These are phyloP conservation scores for Aleiodes sp. DNA, from an alignment of 1,140 invertebrate genomes.

Conservation along the genomic window DNA sequence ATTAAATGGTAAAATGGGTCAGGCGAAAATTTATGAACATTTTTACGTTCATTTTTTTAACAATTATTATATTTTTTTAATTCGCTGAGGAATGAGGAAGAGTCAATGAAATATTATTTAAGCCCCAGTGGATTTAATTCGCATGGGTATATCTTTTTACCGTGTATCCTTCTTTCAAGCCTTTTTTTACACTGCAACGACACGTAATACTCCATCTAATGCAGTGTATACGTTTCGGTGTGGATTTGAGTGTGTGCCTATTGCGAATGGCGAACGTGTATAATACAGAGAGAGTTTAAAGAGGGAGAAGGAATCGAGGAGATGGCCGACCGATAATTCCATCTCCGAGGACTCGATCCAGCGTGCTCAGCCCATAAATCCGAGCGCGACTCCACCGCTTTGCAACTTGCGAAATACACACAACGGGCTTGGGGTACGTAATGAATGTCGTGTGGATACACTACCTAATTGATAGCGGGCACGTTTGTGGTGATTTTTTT, in stretches of 20 bases:
- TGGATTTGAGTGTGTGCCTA: not conserved
- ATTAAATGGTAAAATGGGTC: no score
- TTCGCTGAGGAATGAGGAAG: not conserved
- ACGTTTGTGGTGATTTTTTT: conserved; percentile 16
- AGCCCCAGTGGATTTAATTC: conserved; percentile 1
- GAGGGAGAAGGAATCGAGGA: no score
- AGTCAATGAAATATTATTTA: conserved; percentile 7
- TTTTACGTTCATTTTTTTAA: no score
- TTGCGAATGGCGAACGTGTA: conserved; percentile 2
- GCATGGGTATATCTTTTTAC: not conserved
- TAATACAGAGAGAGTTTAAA: conserved; percentile 22
- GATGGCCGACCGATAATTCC: conserved; percentile 33
- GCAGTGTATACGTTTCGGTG: not conserved
- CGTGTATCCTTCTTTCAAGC: not conserved
- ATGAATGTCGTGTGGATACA: conserved; percentile 31
- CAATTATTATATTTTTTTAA: no score
- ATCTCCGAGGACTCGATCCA: conserved; percentile 26
- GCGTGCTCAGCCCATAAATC: conserved; percentile 26
- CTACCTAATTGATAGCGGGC: conserved; percentile 30
- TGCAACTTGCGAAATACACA: conserved; percentile 22
- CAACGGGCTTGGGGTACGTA: not conserved
- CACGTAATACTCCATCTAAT: conserved; percentile 15
- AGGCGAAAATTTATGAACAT: no score
- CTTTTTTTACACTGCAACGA: no score
- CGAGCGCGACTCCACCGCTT: conserved; percentile 14